Conservation (phyloP, 1,140 invertebrate genomes). For the Solenopsis invicta region DNA sequence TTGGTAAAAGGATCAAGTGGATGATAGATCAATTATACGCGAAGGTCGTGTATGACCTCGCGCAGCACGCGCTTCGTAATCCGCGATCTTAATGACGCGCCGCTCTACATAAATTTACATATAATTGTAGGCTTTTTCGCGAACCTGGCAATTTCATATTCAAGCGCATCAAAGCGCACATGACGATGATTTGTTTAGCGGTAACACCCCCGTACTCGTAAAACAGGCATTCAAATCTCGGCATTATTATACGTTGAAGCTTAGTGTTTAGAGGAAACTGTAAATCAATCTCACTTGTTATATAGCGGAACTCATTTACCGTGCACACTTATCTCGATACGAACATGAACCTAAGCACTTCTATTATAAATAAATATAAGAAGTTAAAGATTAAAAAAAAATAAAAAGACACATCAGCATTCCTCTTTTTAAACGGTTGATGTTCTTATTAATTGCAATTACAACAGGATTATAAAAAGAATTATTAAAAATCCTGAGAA, state of each 20-base stretch:
- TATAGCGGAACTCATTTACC: neutral
- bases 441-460: conserved; percentile 3
- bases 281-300: conserved; percentile 23
- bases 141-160: conserved; percentile 63
- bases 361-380: neutral
- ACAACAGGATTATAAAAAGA: neutral
- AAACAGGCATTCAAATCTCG: conserved; percentile 43
- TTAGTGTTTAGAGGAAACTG: neutral
- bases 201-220: conserved; percentile 38
- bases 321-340: neutral
- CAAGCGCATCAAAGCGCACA: conserved; percentile 8
- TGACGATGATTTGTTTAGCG: conserved; percentile 46
- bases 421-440: neutral
- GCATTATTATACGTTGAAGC: conserved; percentile 26
- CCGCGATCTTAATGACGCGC: conserved; percentile 84
- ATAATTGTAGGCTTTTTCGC: conserved; percentile 81
- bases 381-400: neutral
- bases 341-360: neutral
- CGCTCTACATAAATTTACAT: conserved; percentile 85
- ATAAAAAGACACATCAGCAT: neutral
- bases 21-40: conserved; percentile 46
- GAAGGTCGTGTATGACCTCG: conserved; percentile 43
- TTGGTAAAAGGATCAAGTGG: conserved; percentile 3
- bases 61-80: conserved; percentile 70
- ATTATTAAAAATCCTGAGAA: neutral